Base-by-base conservation (phyloP, 1,140 invertebrate species). In the Danaus melanippus region DNA sequence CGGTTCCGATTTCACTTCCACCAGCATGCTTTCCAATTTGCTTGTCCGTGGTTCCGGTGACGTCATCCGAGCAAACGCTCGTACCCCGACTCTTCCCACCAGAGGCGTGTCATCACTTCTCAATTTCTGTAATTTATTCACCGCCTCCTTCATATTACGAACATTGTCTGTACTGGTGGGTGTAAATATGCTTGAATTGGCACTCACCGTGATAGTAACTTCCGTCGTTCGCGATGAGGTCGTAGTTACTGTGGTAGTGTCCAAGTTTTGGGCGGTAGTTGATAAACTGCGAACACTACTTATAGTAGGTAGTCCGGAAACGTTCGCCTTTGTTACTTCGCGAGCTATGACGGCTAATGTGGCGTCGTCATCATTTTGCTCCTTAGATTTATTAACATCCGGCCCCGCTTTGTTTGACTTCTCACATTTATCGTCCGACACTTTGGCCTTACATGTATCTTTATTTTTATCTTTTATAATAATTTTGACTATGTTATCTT, bases 1-100 rank as follows among this genome's bases (percentile, higher is more conserved):
- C 0, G 86, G 84, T 51, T 87, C 84, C 3, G 76, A 58, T 62
- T 87, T 87, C 1, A 86, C 79, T 56, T 86, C 84, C 0, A 86
- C 66, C 62, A 79, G 60, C n/a, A 78, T 69, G 40, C 56, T 53
- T 4, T 74, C 66, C 10, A 59, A 32, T 67, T 8, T 58, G 45
- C 10, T 62, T 68, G 32, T 57, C 53, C 42, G 50, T 2, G 50
- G 45, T 6, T 69, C 62, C 6, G 73, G 67, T 12, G 83, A 82
- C 15, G 67, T 71, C 79, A 86, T 81, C 5, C 84, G 63, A 1
- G 84, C 84, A 60, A 86, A 85, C 1, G 84, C 74, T 12, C 79
- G 56, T 3, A 86, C 84, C 0, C 81, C 81, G 0, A 86, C 84
- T 42, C 71, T 61, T 0, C 80, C 81, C 0, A 84, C 70, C 8